Evolutionary conservation across 2,797 vertebrate genomes (phyloP).

Genomic region (Tinamus major): DNA sequence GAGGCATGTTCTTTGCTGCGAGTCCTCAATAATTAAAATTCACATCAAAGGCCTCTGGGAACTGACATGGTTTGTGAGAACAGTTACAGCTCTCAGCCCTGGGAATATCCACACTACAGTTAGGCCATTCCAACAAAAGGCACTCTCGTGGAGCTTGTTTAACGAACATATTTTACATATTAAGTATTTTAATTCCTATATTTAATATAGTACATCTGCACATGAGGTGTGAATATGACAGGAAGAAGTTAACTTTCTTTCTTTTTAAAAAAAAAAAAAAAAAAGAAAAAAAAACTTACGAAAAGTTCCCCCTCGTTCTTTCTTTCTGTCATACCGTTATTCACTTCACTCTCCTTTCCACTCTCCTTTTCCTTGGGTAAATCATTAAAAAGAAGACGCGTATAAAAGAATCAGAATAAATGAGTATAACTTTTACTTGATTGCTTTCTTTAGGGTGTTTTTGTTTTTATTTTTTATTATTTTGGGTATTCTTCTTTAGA

Average conservation of each 20-base stretch:
- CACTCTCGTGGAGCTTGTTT: neutral
- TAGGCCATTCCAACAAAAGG: neutral
- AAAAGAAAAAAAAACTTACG: neutral
- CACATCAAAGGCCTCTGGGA: neutral
- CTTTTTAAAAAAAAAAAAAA: neutral
- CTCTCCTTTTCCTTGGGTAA: neutral
- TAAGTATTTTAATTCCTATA: neutral
- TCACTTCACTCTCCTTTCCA: neutral
- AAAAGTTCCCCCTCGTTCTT: neutral
- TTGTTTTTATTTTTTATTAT: too few species aligned
- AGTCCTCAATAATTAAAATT: neutral
- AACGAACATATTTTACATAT: neutral
- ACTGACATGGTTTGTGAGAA: neutral
- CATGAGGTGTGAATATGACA: neutral
- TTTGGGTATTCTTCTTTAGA: neutral
- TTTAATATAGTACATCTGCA: neutral
- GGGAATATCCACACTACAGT: neutral
- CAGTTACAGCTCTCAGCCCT: neutral
- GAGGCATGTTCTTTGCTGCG: neutral
- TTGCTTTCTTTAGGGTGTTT: neutral
- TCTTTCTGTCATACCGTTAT: neutral
- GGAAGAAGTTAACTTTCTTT: neutral
- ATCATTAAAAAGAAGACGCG: neutral
- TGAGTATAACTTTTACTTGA: neutral
- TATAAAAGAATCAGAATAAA: neutral